Conservation (phyloP, 2,888 invertebrate species). For the Cephonodes hylas region DNA sequence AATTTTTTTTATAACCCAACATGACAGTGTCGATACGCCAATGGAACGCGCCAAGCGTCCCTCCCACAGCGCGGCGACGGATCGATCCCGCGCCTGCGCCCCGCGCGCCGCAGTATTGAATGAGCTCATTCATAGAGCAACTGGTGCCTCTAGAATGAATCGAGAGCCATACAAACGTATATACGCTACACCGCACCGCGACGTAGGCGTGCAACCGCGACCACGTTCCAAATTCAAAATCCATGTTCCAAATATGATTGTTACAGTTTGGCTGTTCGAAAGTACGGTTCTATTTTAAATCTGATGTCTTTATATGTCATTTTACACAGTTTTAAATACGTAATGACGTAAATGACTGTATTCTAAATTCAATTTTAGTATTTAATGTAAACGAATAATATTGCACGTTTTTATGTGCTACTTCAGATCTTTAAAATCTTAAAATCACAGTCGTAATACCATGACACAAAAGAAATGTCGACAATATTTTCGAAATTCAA, state of each 20-base stretch:
- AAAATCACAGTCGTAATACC: too few relatives aligned
- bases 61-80: constrained; percentile 31
- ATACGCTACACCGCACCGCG: constrained; percentile 23
- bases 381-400: too few relatives aligned
- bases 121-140: constrained; percentile 70
- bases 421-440: too few relatives aligned
- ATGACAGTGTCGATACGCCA: not conserved
- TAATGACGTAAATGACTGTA: too few relatives aligned
- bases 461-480: too few relatives aligned
- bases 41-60: constrained; percentile 28
- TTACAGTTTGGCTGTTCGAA: not conserved
- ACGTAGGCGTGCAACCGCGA: constrained; percentile 27
- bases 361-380: too few relatives aligned
- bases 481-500: too few relatives aligned
- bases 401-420: too few relatives aligned
- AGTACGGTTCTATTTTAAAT: not conserved
- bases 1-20: too few relatives aligned
- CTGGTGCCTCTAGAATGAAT: constrained; percentile 67
- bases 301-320: too few relatives aligned
- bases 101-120: constrained; percentile 56
- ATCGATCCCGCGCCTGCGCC: constrained; percentile 65
- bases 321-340: too few relatives aligned
- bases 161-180: constrained; percentile 23
- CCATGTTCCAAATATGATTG: not conserved
- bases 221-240: constrained; percentile 9